Conservation (phyloP, 2,113 vertebrate genomes). For the Notothenia rossii region DNA sequence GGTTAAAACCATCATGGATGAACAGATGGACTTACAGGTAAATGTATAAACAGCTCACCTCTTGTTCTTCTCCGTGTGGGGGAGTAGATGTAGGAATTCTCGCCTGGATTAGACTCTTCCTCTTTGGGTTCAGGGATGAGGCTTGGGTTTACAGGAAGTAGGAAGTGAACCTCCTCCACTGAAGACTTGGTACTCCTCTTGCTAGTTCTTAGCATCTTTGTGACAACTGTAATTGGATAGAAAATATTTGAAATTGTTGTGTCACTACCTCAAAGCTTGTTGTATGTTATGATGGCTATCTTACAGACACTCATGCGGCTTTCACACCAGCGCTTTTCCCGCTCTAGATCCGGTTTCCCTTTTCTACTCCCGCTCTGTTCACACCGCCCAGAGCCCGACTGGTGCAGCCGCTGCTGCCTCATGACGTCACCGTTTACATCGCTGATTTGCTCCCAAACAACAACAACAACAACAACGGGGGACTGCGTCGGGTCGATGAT, state of each 20-base stretch:
- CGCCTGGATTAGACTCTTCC: conserved; percentile 56
- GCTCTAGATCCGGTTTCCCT: too few relatives aligned
- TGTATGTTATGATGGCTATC: background rate
- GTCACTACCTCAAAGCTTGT: background rate
- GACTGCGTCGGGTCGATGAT: too few relatives aligned
- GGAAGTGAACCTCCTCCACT: conserved; percentile 20
- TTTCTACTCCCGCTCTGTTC: too few relatives aligned
- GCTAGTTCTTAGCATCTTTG: conserved; percentile 61
- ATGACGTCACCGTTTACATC: too few relatives aligned
- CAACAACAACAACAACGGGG: too few relatives aligned
- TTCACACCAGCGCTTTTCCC: too few relatives aligned
- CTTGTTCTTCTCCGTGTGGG: conserved; percentile 85
- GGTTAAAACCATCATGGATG: background rate
- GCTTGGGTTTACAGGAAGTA: conserved; percentile 3
- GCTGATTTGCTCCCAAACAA: too few relatives aligned
- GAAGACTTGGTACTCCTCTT: conserved; percentile 49
- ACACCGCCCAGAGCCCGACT: too few relatives aligned
- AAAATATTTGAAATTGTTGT: background rate
- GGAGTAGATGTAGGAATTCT: conserved; percentile 84
- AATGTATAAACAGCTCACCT: conserved; percentile 78
- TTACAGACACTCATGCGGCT: too few relatives aligned
- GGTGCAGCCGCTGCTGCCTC: too few relatives aligned
- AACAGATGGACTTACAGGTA: background rate
- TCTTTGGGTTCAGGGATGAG: conserved; percentile 57
- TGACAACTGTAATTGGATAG: conserved; percentile 19